Evolutionary conservation across 1,140 invertebrate species (phyloP).

Genomic region (Bursaphelenchus mucronatus): DNA sequence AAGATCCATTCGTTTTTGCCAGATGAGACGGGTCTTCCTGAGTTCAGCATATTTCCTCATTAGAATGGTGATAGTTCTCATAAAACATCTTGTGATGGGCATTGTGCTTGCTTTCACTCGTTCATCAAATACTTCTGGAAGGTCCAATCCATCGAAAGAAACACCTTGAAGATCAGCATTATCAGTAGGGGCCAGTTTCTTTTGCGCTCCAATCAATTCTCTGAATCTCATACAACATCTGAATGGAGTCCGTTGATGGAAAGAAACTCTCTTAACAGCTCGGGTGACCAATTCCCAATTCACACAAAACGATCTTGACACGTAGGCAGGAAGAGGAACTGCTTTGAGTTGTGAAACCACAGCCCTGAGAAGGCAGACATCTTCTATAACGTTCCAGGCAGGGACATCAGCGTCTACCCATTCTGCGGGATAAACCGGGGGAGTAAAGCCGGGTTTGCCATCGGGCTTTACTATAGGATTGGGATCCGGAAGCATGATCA

Average conservation of each 20-base stretch:
- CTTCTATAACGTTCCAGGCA: constrained; percentile 2
- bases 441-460: constrained; percentile 18
- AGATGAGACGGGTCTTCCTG: not conserved
- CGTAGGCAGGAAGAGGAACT: constrained; percentile 14
- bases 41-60: not conserved
- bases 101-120: constrained; percentile 8
- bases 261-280: not conserved
- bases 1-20: constrained; percentile 1
- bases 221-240: constrained; percentile 6
- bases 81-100: constrained; percentile 3
- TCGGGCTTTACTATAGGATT: constrained; percentile 7
- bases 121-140: not conserved
- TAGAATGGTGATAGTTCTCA: not conserved
- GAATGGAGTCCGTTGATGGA: constrained; percentile 5
- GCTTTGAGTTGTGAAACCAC: constrained; percentile 6
- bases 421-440: not conserved
- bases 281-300: constrained; percentile 9
- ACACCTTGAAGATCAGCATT: not conserved
- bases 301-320: constrained; percentile 5
- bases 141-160: constrained; percentile 9
- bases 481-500: constrained; percentile 7
- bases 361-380: not conserved
- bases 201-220: constrained; percentile 15
- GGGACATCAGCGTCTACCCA: constrained; percentile 15
- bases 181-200: constrained; percentile 14